A percentile compares a stretch with the other conserved stretches of the same genome.
phyloP scores from a whole-genome alignment of 2,888 invertebrate genomes.

The Scaptomyza caliginosa region DNA sequence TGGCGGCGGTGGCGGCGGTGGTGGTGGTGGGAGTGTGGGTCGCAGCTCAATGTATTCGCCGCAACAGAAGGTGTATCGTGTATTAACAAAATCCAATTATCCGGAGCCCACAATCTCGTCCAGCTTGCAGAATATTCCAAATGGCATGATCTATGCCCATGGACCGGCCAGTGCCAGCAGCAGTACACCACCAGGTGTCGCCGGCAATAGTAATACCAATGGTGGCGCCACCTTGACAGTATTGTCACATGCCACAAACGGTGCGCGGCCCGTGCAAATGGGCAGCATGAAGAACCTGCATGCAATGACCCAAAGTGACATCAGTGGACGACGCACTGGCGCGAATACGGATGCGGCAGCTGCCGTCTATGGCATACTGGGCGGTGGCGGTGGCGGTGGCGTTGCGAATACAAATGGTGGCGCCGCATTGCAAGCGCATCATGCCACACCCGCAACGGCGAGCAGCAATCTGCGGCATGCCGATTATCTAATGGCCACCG shows the following conservation, averaged over 20 bases:
- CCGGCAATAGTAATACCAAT: conserved; percentile 29
- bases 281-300: conserved; percentile 82
- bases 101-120: conserved; percentile 84
- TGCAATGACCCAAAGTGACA: conserved; percentile 83
- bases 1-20: conserved; percentile 37
- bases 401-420: conserved; percentile 69
- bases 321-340: conserved; percentile 76
- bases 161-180: conserved; percentile 66
- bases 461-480: conserved; percentile 74
- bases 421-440: conserved; percentile 75
- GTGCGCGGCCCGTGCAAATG: conserved; percentile 64
- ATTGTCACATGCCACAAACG: conserved; percentile 61
- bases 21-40: conserved; percentile 59
- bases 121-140: conserved; percentile 84
- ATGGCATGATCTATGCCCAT: conserved; percentile 82
- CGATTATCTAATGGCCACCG: conserved; percentile 81
- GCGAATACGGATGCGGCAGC: conserved; percentile 51
- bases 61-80: conserved; percentile 83
- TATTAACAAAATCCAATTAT: conserved; percentile 83
- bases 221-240: conserved; percentile 54
- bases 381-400: neutral
- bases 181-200: conserved; percentile 54
- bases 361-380: conserved; percentile 68
- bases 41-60: conserved; percentile 82
- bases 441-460: conserved; percentile 81